A percentile compares a stretch with the other conserved stretches of the same genome.
Evolutionary conservation across 30 jellyfish, hydroid and myxozoan species (phyloP).

Genomic region (Nemopilema nomurai): DNA sequence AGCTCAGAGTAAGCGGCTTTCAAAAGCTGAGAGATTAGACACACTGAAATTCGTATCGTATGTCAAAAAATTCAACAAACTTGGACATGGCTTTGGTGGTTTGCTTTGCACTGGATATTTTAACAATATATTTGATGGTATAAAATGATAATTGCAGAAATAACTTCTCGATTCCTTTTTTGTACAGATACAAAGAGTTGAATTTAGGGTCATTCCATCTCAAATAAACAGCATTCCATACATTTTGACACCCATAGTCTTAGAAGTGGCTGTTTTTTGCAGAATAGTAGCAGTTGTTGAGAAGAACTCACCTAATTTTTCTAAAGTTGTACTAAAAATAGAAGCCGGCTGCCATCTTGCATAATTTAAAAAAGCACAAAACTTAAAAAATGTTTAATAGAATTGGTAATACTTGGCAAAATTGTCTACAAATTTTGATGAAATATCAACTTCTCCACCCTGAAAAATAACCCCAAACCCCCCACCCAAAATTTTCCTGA

Average conservation of each 20-base stretch:
- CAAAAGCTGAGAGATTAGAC: no score
- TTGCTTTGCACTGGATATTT: no score
- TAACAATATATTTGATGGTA: no score
- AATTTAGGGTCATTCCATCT: background rate
- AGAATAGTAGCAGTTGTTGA: background rate
- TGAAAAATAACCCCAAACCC: background rate
- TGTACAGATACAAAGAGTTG: no score
- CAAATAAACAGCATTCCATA: background rate
- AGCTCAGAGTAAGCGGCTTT: no score
- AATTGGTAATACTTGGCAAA: background rate
- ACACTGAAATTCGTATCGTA: no score
- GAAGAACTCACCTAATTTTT: background rate
- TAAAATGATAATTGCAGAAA: no score
- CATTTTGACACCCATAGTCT: background rate
- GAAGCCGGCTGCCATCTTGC: background rate
- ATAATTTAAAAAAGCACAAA: background rate
- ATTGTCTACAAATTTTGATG: background rate
- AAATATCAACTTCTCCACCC: background rate
- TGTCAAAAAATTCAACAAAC: no score
- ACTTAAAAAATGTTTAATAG: background rate
- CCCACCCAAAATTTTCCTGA: background rate
- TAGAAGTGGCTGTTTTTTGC: background rate
- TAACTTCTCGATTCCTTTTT: no score
- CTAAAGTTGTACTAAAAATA: background rate
- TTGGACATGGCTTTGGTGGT: no score